phyloP scores from a whole-genome alignment of 2,888 invertebrate species.

The Archaeoteleia sp. region DNA sequence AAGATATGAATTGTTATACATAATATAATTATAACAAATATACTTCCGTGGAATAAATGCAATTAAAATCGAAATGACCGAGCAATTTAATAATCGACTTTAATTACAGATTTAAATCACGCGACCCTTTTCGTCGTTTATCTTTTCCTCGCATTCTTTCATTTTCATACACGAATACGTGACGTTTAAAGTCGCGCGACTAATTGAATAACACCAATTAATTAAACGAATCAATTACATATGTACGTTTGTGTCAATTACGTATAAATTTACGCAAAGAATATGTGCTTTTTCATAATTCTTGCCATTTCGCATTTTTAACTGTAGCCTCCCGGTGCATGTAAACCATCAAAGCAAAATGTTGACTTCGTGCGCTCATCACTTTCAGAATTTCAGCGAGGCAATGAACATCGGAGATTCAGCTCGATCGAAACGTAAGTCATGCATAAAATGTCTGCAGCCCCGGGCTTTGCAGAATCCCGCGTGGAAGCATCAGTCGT shows the following conservation, averaged over 20 bases:
- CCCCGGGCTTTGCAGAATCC: slow-evolving; percentile 28
- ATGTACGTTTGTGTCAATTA: neutral
- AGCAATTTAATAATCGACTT: slow-evolving; percentile 28
- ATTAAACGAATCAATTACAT: neutral
- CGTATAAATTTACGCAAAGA: no score
- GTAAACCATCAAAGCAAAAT: slow-evolving; percentile 10
- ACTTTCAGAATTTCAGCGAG: slow-evolving; percentile 33
- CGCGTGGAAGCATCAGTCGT: slow-evolving; percentile 32
- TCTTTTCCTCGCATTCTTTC: slow-evolving; percentile 6
- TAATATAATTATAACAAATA: no score
- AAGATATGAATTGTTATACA: no score
- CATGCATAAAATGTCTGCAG: slow-evolving; percentile 33
- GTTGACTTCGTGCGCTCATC: slow-evolving; percentile 37
- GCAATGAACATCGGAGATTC: slow-evolving; percentile 7
- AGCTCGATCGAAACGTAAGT: slow-evolving; percentile 17
- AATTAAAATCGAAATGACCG: slow-evolving; percentile 12
- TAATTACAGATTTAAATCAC: slow-evolving; percentile 22
- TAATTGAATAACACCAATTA: slow-evolving; percentile 12
- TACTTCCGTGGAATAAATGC: no score
- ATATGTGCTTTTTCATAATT: neutral
- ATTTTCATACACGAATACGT: neutral
- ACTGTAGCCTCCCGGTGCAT: neutral
- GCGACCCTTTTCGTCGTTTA: slow-evolving; percentile 6
- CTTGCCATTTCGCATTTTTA: neutral
- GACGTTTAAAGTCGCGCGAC: slow-evolving; percentile 5